Evolutionary conservation across 2,113 vertebrate species (phyloP).

Genomic region (Pampusana beccarii): DNA sequence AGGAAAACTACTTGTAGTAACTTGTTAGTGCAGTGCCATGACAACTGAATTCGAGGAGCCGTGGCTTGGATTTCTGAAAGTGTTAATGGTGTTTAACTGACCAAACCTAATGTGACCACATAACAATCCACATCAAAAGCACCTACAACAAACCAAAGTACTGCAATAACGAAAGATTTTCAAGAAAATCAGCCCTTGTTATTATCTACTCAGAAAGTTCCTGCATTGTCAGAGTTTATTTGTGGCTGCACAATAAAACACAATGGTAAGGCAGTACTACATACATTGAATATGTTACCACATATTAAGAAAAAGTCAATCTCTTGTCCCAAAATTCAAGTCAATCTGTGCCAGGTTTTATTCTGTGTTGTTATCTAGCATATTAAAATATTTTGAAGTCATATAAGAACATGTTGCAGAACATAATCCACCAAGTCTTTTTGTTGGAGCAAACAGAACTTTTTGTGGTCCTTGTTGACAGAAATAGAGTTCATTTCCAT

Average conservation of each 20-base stretch:
- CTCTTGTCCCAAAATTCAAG: background rate
- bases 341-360: background rate
- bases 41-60: background rate
- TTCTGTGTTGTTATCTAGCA: background rate
- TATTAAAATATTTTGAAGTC: background rate
- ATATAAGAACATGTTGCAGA: background rate
- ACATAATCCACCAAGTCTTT: background rate
- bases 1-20: background rate
- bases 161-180: background rate
- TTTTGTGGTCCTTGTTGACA: background rate
- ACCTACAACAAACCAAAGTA: background rate
- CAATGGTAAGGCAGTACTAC: background rate
- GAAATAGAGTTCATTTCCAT: background rate
- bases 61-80: background rate
- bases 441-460: background rate
- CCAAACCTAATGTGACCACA: background rate
- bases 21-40: background rate
- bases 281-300: background rate
- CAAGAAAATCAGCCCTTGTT: background rate
- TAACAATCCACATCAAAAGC: background rate
- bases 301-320: background rate
- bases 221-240: background rate
- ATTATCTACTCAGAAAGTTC: background rate
- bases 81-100: background rate
- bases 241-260: background rate